Conservation (phyloP, 2,113 vertebrate genomes). For the Chascanopsetta lugubris region DNA sequence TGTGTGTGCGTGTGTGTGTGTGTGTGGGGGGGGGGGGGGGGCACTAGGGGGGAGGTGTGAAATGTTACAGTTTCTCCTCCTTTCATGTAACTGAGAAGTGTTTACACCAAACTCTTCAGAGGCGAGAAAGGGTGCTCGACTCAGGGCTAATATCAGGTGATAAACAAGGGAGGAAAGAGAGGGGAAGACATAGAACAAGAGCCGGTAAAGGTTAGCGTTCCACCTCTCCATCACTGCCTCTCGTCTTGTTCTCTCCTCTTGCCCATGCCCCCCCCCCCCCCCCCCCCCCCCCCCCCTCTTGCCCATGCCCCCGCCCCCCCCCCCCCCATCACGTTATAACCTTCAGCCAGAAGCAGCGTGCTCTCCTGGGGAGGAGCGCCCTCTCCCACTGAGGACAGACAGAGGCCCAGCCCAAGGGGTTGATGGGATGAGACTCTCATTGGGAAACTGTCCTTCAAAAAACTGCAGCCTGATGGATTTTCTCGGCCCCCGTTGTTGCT, state of each 20-base stretch:
- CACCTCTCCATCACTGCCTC: constrained; percentile 64
- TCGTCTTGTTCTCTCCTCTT: constrained; percentile 35
- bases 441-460: constrained; percentile 75
- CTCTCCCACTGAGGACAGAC: constrained; percentile 49
- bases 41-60: constrained; percentile 56
- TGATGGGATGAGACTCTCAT: constrained; percentile 70
- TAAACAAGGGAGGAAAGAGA: constrained; percentile 17
- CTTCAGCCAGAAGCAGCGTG: constrained; percentile 55
- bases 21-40: constrained; percentile 27
- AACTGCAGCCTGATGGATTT: constrained; percentile 60
- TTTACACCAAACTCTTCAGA: constrained; percentile 63
- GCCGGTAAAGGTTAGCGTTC: constrained; percentile 65
- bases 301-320: constrained; percentile 8
- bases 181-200: constrained; percentile 47
- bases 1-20: constrained; percentile 16
- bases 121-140: constrained; percentile 32
- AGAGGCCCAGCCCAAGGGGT: constrained; percentile 46
- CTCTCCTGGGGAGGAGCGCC: constrained; percentile 45
- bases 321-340: too few species aligned
- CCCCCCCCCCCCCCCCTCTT: constrained; percentile 18
- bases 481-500: constrained; percentile 19
- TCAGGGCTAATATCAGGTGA: constrained; percentile 33
- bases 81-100: constrained; percentile 64
- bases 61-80: constrained; percentile 69
- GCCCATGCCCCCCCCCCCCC: constrained; percentile 8